Base-by-base conservation (phyloP, 1,140 invertebrate species). In the Drosophila mauritiana region DNA sequence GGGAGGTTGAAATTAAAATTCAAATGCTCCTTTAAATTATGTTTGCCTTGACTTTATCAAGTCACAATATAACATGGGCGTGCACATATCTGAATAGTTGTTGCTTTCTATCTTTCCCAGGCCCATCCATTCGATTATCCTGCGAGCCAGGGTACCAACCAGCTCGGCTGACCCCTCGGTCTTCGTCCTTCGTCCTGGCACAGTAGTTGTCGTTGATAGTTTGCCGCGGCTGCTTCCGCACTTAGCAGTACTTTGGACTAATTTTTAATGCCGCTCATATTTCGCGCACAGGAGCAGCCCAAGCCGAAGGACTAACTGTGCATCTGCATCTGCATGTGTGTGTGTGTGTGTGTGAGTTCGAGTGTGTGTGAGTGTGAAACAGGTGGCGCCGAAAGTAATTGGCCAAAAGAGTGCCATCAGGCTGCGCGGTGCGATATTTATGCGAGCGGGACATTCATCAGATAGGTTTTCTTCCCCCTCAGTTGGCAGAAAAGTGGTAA, bases 211-310 rank as follows among this genome's bases (percentile, higher is more conserved):
- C 46, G 70, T 57, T 79, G 79, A 78, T 82, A 74, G 75, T 83
- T 67, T 80, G 81, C 54, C 43, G 53, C 64, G 79, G 79, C 64
- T 82, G 78, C 53, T 64, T 62, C 54, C 78, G 83, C 83, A 86
- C 82, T 86, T 86, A 88, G 83, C 75, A 78, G 75, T 86, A 88
- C 78, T 86, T 83, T 79, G 65, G 79, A 82, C 82, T 86, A 86
- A 88, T 86, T 86, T 86, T 82, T 88, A 86, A 86, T 88, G 83
- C 70, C 65, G 54, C 75, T 79, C 79, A 86, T 88, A 86, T 85
- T 81, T 78, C 53, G 52, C 61, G 62, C 67, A 34, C 68, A 56
- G 36, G 55, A 65, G 39, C 48, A 62, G 55, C 53, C 27, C 11
- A 25, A 63, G 39, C 59, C 54, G 37, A 59, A 63, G 46, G 40